A percentile compares a stretch with the other conserved stretches of the same genome.
Conservation (phyloP, 2,797 vertebrate genomes). For the Pantherophis alleghaniensis region DNA sequence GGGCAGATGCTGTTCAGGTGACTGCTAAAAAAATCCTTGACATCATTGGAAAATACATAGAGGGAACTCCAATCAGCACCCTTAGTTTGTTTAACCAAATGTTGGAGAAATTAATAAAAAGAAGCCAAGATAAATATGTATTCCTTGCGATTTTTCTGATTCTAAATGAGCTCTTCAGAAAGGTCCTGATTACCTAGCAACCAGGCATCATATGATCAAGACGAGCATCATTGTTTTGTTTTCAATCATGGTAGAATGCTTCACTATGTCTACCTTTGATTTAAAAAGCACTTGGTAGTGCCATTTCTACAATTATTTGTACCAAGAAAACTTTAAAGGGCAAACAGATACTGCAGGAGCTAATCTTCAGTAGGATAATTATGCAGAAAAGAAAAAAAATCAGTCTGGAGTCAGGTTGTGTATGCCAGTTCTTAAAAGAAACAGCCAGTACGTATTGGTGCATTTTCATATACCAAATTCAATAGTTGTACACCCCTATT, state of each 20-base stretch:
- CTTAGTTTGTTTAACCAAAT: neutral
- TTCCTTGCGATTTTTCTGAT: neutral
- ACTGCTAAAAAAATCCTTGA: neutral
- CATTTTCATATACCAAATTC: constrained; percentile 20
- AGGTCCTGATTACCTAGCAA: neutral
- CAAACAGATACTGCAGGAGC: neutral
- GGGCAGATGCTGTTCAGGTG: neutral
- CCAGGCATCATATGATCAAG: neutral
- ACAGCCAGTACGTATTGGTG: neutral
- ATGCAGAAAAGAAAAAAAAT: neutral
- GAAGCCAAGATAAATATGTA: neutral
- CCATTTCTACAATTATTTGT: neutral
- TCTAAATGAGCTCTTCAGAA: neutral
- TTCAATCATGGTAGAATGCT: neutral
- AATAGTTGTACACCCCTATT: constrained; percentile 12
- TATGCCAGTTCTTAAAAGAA: neutral
- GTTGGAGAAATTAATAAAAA: neutral
- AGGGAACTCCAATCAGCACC: neutral
- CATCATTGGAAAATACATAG: neutral
- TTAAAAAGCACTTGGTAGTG: neutral
- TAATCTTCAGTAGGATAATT: neutral
- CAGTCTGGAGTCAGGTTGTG: constrained; percentile 1
- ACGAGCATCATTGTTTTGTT: neutral
- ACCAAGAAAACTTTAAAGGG: neutral
- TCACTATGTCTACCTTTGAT: neutral